A percentile compares a stretch with the other conserved stretches of the same genome.
These are phyloP conservation scores for Numenius arquata DNA, from an alignment of 2,113 vertebrate genomes.

Conservation along the genomic window DNA sequence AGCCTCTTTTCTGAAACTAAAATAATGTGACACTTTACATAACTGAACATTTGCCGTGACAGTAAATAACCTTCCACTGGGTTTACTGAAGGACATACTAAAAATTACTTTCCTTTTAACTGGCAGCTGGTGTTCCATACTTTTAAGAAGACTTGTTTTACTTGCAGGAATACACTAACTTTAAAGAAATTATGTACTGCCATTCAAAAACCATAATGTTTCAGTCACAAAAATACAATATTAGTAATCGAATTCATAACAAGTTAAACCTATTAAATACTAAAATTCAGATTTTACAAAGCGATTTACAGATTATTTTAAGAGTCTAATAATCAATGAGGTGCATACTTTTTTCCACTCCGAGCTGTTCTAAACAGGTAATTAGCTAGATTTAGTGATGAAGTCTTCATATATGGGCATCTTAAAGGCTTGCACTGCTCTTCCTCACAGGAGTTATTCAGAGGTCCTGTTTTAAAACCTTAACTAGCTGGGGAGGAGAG, in stretches of 20 bases:
- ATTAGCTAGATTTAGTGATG: not conserved
- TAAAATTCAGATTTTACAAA: not conserved
- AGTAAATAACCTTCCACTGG: slow-evolving; percentile 43
- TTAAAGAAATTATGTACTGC: not conserved
- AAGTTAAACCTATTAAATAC: not conserved
- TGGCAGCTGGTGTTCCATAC: not conserved
- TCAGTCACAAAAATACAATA: not conserved
- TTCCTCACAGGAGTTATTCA: not conserved
- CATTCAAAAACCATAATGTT: not conserved
- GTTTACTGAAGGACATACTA: slow-evolving; percentile 31
- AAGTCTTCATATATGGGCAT: not conserved
- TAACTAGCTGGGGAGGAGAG: not conserved
- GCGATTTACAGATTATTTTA: not conserved
- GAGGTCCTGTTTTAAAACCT: not conserved
- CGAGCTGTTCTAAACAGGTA: not conserved
- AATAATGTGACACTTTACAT: slow-evolving; percentile 64
- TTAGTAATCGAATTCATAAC: not conserved
- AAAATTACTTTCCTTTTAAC: not conserved
- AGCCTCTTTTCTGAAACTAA: slow-evolving; percentile 47
- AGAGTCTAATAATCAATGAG: not conserved
- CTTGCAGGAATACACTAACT: not conserved
- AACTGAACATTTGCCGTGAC: slow-evolving; percentile 53
- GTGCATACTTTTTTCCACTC: not conserved
- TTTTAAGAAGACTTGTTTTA: not conserved
- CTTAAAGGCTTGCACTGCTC: not conserved